Base-by-base conservation (phyloP, 2,113 vertebrate genomes). In the Aphyosemion australe region DNA sequence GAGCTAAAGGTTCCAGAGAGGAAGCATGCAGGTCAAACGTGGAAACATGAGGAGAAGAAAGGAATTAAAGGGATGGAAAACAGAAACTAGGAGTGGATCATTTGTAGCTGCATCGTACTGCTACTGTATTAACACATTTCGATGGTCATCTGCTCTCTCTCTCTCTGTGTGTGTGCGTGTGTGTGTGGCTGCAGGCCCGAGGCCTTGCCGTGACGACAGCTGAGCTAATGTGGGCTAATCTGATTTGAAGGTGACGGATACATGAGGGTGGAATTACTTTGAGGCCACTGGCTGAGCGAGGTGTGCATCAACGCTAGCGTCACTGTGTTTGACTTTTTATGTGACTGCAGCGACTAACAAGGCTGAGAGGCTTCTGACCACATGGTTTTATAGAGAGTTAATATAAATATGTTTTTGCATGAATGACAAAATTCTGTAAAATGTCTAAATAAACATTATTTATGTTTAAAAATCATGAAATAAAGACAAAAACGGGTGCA, bases 171-270 rank as follows among this genome's bases (percentile, higher is more conserved):
- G 26, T 26, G 26, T 6, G 15, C 37, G 15, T 32, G 13, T 3
- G 64, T 69, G 76, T 53, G 62, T 66, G 60, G 70, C 13, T 10
- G 39, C 57, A 43, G 67, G 58, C 74, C 66, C 1, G 34, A 59
- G 73, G 74, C 62, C 77, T 26, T 68, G 58, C 59, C 49, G 68
- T 79, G 74, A 83, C 75, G 70, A 71, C 55, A 55, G 69, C 69
- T 11, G 31, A 6, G 52, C 71, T 85, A 87, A 83, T 84, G 84
- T 81, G 75, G 75, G 71, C 78, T 89, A 88, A 89, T 91, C 85
- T 89, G 63, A 88, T 84, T 69, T 88, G 80, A 85, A 88, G 80
- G 87, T 81, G 84, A 88, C 72, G 81, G 82, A 88, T 68, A 75
- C 75, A 78, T 6, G 45, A 80, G 79, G 66, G 79, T 64, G 63